Evolutionary conservation across 2,113 vertebrate genomes (phyloP).

Genomic region (Cyanoramphus novaezelandiae): DNA sequence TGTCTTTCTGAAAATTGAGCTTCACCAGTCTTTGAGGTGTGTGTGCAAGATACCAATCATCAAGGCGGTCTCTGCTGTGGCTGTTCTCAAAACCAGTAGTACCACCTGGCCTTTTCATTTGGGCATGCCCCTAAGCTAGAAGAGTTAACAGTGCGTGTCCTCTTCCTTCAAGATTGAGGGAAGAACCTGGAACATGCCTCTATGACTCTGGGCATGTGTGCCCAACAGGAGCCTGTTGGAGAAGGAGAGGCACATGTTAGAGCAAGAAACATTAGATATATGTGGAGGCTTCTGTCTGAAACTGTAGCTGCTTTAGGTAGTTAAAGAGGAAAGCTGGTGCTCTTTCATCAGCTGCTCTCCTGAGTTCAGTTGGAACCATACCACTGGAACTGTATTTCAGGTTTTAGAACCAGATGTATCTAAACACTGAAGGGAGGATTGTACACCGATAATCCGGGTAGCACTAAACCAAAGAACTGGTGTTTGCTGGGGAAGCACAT

Average conservation of each 20-base stretch:
- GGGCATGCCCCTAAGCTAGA: not conserved
- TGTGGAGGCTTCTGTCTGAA: not conserved
- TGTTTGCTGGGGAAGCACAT: not conserved
- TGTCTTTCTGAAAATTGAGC: not conserved
- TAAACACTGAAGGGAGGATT: not conserved
- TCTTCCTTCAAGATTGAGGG: not conserved
- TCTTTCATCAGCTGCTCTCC: not conserved
- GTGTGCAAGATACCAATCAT: not conserved
- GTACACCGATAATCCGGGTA: not conserved
- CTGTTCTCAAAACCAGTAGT: not conserved
- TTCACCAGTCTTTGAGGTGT: not conserved
- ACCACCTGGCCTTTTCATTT: not conserved
- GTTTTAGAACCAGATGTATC: not conserved
- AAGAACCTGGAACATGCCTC: not conserved
- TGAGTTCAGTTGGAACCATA: not conserved
- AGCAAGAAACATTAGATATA: rapidly evolving
- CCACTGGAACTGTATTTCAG: not conserved
- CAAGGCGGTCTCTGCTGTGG: not conserved
- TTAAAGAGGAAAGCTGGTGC: not conserved
- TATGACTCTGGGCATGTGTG: not conserved
- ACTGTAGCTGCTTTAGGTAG: not conserved
- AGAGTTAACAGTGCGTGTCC: not conserved
- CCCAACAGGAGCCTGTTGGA: not conserved
- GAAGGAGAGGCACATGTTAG: not conserved
- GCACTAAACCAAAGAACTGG: not conserved